phyloP scores from a whole-genome alignment of 2,888 invertebrate genomes.

The Sycophila texana region DNA sequence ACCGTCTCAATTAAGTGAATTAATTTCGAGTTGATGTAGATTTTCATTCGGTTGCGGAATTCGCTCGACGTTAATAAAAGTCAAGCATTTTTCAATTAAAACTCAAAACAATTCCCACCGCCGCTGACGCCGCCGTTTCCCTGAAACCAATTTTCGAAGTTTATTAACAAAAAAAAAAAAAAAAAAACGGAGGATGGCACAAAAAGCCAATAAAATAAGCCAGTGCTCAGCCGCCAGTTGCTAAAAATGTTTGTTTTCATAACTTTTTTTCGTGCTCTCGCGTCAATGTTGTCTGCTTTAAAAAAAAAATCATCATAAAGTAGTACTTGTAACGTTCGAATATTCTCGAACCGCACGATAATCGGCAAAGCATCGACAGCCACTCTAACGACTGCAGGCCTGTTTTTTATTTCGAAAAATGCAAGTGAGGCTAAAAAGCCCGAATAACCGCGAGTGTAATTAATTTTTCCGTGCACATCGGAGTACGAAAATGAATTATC shows the following conservation, averaged over 20 bases:
- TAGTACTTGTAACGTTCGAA: too few relatives aligned
- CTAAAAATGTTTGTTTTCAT: neutral
- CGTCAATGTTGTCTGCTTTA: neutral
- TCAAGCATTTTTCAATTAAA: constrained; percentile 57
- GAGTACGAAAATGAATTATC: constrained; percentile 54
- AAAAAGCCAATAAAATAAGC: neutral
- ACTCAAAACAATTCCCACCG: constrained; percentile 15
- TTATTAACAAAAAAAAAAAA: constrained; percentile 28
- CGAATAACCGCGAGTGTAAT: constrained; percentile 38
- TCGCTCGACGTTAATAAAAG: constrained; percentile 51
- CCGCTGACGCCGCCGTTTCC: neutral
- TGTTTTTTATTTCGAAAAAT: constrained; percentile 36
- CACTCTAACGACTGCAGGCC: neutral
- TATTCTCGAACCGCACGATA: neutral
- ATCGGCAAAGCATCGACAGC: constrained; percentile 46
- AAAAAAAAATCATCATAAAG: too few relatives aligned
- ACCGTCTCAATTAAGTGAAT: constrained; percentile 57
- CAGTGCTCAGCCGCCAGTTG: neutral
- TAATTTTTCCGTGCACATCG: constrained; percentile 49
- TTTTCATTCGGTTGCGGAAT: constrained; percentile 55
- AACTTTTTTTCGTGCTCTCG: neutral
- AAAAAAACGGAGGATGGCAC: neutral
- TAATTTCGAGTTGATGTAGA: constrained; percentile 57
- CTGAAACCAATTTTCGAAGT: constrained; percentile 1
- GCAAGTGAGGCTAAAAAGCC: constrained; percentile 53